These are phyloP conservation scores for Sipha flava DNA, from an alignment of 1,140 invertebrate genomes.

Conservation along the genomic window DNA sequence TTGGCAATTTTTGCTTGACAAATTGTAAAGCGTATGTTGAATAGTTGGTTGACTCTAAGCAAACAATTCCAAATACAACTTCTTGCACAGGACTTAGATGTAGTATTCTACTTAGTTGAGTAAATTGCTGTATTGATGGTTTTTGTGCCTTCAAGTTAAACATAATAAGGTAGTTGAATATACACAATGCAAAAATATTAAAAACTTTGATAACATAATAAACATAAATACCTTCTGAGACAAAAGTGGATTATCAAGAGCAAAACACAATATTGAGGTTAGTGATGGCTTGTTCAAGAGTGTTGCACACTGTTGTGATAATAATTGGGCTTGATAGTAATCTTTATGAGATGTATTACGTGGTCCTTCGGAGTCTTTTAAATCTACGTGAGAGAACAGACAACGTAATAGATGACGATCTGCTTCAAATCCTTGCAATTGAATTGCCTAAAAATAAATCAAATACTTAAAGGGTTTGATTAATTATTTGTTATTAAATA, in stretches of 20 bases:
- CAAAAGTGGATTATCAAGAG: constrained; percentile 60
- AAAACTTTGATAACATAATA: no score
- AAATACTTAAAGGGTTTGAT: no score
- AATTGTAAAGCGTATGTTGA: constrained; percentile 62
- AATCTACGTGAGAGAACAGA: constrained; percentile 65
- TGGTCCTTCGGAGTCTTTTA: constrained; percentile 51
- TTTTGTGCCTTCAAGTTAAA: no score
- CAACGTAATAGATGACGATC: constrained; percentile 79
- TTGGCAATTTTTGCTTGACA: constrained; percentile 70
- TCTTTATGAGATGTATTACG: constrained; percentile 45
- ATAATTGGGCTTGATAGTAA: constrained; percentile 59
- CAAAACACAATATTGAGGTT: constrained; percentile 68
- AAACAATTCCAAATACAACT: constrained; percentile 74
- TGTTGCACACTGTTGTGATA: constrained; percentile 61
- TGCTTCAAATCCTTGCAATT: constrained; percentile 69
- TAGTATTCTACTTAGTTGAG: constrained; percentile 71
- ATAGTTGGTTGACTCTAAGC: constrained; percentile 65
- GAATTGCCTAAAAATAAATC: background rate
- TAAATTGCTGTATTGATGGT: constrained; percentile 65
- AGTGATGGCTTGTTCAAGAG: constrained; percentile 65
- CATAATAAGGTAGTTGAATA: background rate
- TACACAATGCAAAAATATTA: background rate
- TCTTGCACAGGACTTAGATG: constrained; percentile 78
- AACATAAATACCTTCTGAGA: constrained; percentile 50
- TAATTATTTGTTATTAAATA: no score